Evolutionary conservation across 2,888 invertebrate species (phyloP), one percentile per base, ranked within the genome.

Genomic region (Drosophila lacicola): DNA sequence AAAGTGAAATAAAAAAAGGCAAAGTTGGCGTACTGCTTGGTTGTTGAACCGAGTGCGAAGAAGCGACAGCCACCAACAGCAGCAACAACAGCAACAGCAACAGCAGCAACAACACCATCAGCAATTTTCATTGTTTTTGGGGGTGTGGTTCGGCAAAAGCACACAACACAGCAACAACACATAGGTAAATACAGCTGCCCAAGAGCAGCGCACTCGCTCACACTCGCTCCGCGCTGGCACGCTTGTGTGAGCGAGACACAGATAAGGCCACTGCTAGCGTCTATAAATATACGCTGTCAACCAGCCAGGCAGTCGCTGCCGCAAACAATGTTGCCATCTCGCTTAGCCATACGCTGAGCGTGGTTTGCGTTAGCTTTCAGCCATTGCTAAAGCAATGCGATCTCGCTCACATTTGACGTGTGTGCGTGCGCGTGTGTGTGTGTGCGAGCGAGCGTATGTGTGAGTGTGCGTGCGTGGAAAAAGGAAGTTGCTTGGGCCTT

Each of bases 121-220:
- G 29, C 37, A 47, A 33, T 49, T 46, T 55, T 67, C 65, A 67
- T 49, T 78, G 63, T 75, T 63, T 76, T 81, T 77, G 86, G 86
- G 88, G 88, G 88, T 88, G 82, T 83, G 82, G 82, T 85, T 82
- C 80, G 41, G 42, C 44, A 53, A 50, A 56, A 50, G 53, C 54
- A 72, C 51, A 55, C 71, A 66, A 55, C 8, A 62, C 68, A 86
- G 66, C 77, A 85, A 88, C 86, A 83, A 80, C 82, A 78, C 78
- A 85, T 78, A 85, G 86, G 82, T 83, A 83, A 83, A 85, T 83
- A 83, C 83, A 83, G 80, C 78, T 82, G 85, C 70, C 8, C 67
- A 56, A 41, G 47, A 21, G 65, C 60, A 54, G 68, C 74, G 63
- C 34, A 29, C 82, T 63, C 80, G 54, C 70, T 88, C 57, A 34